These are phyloP conservation scores for Dryobates pubescens DNA, from an alignment of 2,797 vertebrate species.

Conservation along the genomic window DNA sequence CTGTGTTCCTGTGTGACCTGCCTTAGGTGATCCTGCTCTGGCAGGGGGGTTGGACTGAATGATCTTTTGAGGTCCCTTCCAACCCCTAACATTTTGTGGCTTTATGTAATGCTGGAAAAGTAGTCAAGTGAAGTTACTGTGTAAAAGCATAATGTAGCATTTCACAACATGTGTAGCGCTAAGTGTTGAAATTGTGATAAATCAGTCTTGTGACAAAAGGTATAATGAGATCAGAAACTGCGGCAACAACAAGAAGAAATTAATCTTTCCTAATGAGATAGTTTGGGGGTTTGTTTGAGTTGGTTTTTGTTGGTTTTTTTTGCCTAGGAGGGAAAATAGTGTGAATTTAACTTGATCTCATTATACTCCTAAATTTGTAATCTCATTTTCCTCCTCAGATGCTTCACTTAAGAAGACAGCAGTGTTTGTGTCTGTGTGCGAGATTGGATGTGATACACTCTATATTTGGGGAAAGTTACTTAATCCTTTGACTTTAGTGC, in stretches of 20 bases:
- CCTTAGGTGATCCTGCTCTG: no score
- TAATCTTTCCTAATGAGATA: slow-evolving; percentile 73
- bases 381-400: slow-evolving; percentile 57
- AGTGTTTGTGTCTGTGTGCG: background rate
- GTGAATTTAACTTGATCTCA: slow-evolving; percentile 68
- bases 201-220: slow-evolving; percentile 73
- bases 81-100: no score
- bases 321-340: slow-evolving; percentile 33
- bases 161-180: slow-evolving; percentile 60
- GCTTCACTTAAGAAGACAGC: slow-evolving; percentile 35
- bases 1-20: no score
- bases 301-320: no score
- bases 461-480: slow-evolving; percentile 54
- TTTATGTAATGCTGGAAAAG: no score
- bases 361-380: slow-evolving; percentile 68
- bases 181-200: slow-evolving; percentile 71
- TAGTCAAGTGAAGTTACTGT: slow-evolving; percentile 56
- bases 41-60: no score
- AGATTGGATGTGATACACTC: slow-evolving; percentile 6
- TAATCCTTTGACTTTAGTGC: slow-evolving; percentile 9
- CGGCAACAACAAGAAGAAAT: slow-evolving; percentile 29
- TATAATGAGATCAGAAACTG: slow-evolving; percentile 78
- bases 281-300: background rate
- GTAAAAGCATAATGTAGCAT: slow-evolving; percentile 34
- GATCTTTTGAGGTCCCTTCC: no score